Base-by-base conservation (phyloP, 2,797 vertebrate genomes). In the Podarcis siculus region DNA sequence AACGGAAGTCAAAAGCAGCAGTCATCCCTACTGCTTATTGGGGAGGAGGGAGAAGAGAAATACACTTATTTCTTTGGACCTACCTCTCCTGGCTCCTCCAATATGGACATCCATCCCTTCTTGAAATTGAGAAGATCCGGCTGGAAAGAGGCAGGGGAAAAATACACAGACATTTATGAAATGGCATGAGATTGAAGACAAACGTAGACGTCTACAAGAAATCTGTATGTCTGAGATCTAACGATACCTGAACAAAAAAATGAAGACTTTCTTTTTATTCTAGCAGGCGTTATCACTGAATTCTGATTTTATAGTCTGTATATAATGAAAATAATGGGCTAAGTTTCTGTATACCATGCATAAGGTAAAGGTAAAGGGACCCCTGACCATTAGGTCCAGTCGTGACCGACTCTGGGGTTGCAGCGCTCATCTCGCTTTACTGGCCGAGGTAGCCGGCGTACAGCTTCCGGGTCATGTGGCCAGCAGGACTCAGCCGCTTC, bases 21-120 rank as follows among this genome's bases (percentile, higher is more conserved):
- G 32, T 82, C 17, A 0, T 0, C 69, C 79, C 13, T 10, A 0
- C 86, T 0, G 4, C 17, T 76, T 58, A 37, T 82, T 25, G 23
- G n/a, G 27, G 23, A 6, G 7, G n/a, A 15, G n/a, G 55, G 73
- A 61, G 32, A 64, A 64, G 3, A 25, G n/a, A 23, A 80, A 79
- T 32, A 4, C 23, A 58, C 30, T 19, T 61, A 23, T n/a, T 0
- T 32, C 4, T 32, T 7, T 8, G 71, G 85, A 13, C 95, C 71
- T 98, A 99, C 97, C 98, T 99, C 99, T 95, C 98, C 98, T 0
- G 95, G 96, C 23, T 98, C 96, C 0, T 98, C 98, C 96, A 98
- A 96, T 95, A 99, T 98, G 2, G 99, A 99, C 99, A 99, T 99
- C 99, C 99, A 99, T 96, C 99, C 99, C 95, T 99, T 99, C 97